phyloP scores from a whole-genome alignment of 2,888 invertebrate species.

The Melitaea athalia region DNA sequence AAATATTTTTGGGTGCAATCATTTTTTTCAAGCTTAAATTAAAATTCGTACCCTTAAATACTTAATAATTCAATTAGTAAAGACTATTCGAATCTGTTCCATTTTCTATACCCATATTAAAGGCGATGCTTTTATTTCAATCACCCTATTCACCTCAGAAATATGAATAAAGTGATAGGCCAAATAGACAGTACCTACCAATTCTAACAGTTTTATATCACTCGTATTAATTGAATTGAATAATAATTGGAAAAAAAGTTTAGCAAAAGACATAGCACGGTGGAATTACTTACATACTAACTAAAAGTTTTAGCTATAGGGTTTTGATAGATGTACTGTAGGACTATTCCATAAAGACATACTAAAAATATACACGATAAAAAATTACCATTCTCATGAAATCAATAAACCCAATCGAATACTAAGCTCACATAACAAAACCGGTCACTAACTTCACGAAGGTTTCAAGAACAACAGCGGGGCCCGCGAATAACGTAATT shows the following conservation, averaged over 20 bases:
- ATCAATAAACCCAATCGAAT: constrained; percentile 6
- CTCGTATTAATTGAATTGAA: background rate
- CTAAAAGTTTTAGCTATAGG: background rate
- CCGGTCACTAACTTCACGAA: constrained; percentile 61
- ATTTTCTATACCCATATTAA: no score
- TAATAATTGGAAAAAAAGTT: background rate
- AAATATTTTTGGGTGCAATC: no score
- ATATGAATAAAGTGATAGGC: no score
- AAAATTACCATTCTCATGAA: background rate
- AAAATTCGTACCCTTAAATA: no score
- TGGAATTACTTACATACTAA: background rate
- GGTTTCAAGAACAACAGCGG: constrained; percentile 53
- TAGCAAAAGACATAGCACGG: background rate
- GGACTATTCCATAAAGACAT: background rate
- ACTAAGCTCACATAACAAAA: constrained; percentile 21
- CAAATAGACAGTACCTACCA: no score
- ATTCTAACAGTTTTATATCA: no score
- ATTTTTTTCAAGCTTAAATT: no score
- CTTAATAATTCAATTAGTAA: no score
- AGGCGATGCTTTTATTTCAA: no score
- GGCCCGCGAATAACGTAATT: constrained; percentile 81
- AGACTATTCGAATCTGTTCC: no score
- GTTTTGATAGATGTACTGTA: background rate
- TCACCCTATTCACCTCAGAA: no score
- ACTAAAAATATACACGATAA: background rate